Conservation (phyloP, 1,140 invertebrate genomes). For the Drosophila neocordata region DNA sequence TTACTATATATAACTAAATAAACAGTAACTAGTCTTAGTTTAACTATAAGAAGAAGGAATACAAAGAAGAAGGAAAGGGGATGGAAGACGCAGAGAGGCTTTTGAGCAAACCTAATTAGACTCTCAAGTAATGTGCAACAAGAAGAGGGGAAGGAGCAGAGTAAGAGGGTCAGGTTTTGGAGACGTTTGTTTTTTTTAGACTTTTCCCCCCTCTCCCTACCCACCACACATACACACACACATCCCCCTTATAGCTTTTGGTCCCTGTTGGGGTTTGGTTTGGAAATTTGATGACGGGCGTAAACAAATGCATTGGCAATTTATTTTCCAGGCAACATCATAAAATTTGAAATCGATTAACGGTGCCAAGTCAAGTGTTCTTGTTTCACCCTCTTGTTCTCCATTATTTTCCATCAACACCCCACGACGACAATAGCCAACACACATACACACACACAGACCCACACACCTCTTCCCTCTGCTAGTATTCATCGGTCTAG, state of each 20-base stretch:
- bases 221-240: too few relatives aligned
- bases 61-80: not conserved
- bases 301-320: constrained; percentile 22
- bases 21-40: not conserved
- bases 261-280: constrained; percentile 3
- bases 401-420: not conserved
- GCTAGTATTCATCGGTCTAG: constrained; percentile 5
- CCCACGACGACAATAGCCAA: not conserved
- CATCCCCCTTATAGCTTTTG: not conserved
- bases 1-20: not conserved
- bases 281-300: constrained; percentile 17
- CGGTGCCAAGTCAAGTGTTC: constrained; percentile 16
- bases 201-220: too few relatives aligned
- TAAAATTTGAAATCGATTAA: constrained; percentile 22
- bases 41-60: not conserved
- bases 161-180: not conserved
- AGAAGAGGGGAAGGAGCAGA: not conserved
- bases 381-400: constrained; percentile 7
- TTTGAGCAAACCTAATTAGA: constrained; percentile 12
- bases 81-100: not conserved
- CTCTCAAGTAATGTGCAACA: constrained; percentile 5
- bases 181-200: not conserved
- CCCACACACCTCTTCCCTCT: not conserved
- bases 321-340: constrained; percentile 21
- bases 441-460: not conserved